phyloP scores from a whole-genome alignment of 2,113 vertebrate genomes.

The Hippocampus abdominalis region DNA sequence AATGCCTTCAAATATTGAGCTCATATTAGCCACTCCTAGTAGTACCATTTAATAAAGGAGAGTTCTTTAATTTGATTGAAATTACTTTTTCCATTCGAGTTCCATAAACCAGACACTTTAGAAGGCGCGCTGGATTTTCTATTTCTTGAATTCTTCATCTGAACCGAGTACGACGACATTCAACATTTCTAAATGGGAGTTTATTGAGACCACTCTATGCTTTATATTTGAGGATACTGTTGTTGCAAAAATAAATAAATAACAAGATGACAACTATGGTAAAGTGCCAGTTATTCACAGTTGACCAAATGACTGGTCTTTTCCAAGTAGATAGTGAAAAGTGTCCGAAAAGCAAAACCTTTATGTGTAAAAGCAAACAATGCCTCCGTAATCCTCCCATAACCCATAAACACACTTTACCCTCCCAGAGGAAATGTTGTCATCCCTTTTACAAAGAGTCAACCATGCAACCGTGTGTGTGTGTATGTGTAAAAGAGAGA shows the following conservation, averaged over 20 bases:
- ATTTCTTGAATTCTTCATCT: too few relatives aligned
- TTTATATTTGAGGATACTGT: background rate
- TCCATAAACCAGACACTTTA: too few relatives aligned
- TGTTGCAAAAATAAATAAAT: background rate
- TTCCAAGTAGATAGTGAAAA: constrained; percentile 5
- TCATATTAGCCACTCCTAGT: too few relatives aligned
- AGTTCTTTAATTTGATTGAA: too few relatives aligned
- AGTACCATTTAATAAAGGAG: too few relatives aligned
- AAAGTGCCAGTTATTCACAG: background rate
- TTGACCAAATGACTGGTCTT: background rate
- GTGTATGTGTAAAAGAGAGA: constrained; percentile 9
- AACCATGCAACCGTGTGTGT: background rate
- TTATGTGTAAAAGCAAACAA: constrained; percentile 24
- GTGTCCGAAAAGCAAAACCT: constrained; percentile 16
- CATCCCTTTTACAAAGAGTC: constrained; percentile 52
- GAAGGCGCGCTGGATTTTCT: too few relatives aligned
- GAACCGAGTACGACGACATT: too few relatives aligned
- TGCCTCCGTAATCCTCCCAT: constrained; percentile 11
- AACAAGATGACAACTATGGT: background rate
- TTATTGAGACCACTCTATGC: background rate
- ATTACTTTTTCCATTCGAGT: too few relatives aligned
- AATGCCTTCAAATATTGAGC: too few relatives aligned
- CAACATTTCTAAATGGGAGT: too few relatives aligned
- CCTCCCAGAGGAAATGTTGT: constrained; percentile 42
- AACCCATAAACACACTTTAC: constrained; percentile 9